Percentiles rank a stretch among this genome's conserved stretches.
These are phyloP conservation scores for Dicerorhinus sumatrensis DNA, from an alignment of 2,113 vertebrate species.

Conservation along the genomic window DNA sequence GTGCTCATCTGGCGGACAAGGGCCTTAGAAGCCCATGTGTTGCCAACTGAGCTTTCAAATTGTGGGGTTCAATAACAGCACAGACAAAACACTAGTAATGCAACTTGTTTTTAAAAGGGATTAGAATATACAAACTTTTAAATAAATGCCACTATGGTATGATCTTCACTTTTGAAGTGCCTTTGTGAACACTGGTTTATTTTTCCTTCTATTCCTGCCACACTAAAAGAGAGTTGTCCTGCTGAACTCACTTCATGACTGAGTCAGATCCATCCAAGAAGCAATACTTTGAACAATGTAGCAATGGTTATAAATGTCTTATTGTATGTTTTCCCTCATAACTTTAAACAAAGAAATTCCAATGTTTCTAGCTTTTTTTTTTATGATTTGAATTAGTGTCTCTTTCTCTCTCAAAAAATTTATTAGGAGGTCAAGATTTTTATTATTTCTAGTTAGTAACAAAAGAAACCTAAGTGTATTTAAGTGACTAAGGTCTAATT, in stretches of 20 bases:
- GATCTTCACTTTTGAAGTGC: background rate
- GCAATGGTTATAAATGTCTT: background rate
- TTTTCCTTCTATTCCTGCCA: slow-evolving; percentile 50
- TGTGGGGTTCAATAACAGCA: background rate
- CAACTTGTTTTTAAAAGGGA: background rate
- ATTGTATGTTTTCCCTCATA: slow-evolving; percentile 5
- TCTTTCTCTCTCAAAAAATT: slow-evolving; percentile 30
- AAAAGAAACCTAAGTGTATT: slow-evolving; percentile 51
- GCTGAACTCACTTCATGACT: background rate
- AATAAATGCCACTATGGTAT: background rate
- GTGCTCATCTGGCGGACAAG: background rate
- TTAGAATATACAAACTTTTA: background rate
- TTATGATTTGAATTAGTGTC: background rate
- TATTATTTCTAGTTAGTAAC: slow-evolving; percentile 37
- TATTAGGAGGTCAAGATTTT: slow-evolving; percentile 16
- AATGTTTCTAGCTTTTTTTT: slow-evolving; percentile 40
- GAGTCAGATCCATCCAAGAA: slow-evolving; percentile 60
- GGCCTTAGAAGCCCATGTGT: background rate
- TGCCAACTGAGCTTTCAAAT: background rate
- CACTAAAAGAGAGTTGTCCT: background rate
- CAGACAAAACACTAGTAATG: background rate
- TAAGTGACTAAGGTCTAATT: slow-evolving; percentile 8
- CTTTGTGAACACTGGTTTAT: background rate
- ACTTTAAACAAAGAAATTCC: slow-evolving; percentile 37
- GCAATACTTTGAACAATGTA: background rate